Evolutionary conservation across 2,888 invertebrate species (phyloP).

Genomic region (Athalia cordata): DNA sequence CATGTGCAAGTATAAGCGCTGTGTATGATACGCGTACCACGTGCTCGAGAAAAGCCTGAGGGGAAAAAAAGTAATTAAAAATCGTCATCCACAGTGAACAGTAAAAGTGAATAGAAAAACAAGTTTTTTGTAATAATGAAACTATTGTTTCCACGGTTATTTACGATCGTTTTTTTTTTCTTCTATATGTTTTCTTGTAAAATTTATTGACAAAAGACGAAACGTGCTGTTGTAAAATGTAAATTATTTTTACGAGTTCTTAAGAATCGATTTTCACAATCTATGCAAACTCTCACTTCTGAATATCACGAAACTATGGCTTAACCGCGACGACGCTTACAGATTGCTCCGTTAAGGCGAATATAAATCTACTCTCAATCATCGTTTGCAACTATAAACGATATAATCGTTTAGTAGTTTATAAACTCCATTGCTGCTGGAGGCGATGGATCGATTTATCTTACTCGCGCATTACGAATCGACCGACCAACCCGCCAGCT

Average conservation of each 20-base stretch:
- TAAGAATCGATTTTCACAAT: neutral
- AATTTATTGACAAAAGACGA: neutral
- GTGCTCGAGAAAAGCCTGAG: neutral
- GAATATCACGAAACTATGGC: too few relatives aligned
- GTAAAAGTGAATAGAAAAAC: neutral
- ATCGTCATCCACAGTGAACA: too few relatives aligned
- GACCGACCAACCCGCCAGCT: conserved; percentile 46
- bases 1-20: too few relatives aligned
- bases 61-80: neutral
- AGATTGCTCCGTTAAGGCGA: too few relatives aligned
- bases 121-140: too few relatives aligned
- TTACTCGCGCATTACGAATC: conserved; percentile 49
- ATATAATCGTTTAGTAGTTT: neutral
- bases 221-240: neutral
- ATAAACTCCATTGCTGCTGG: neutral
- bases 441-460: conserved; percentile 44
- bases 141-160: too few relatives aligned
- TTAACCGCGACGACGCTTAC: too few relatives aligned
- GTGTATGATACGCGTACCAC: too few relatives aligned
- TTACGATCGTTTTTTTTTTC: neutral
- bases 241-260: neutral
- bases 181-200: neutral
- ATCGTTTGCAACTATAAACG: neutral
- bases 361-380: neutral
- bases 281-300: too few relatives aligned